Base-by-base conservation (phyloP, 2,113 vertebrate genomes). In the Chinchilla lanigera region DNA sequence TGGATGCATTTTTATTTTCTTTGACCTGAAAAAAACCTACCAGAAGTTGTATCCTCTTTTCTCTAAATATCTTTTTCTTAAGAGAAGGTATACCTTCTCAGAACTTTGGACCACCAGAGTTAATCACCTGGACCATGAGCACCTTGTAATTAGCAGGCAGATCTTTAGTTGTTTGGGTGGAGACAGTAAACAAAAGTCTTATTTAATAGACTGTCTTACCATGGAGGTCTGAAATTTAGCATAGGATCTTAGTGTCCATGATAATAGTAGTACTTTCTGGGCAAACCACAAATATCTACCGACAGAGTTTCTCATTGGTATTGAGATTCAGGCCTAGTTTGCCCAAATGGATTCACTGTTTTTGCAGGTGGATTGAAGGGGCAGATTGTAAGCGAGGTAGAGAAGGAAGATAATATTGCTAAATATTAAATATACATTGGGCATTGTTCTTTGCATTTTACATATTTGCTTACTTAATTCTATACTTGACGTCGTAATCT, bases 161-260 rank as follows among this genome's bases (percentile, higher is more conserved):
- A 88, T 38, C 13, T 61, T 89, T 9, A 78, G 38, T 54, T 97
- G 8, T 87, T 90, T 90, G 38, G 12, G 1, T 17, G 47, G 75
- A 47, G 44, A 56, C 44, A 19, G 35, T 77, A 61, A 95, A 90
- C n/a, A 85, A n/a, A 95, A 82, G 12, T 65, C 38, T 93, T 60
- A 84, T n/a, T 77, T 0, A 11, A 60, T 73, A 69, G 41, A 33
- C 28, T 50, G 16, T 52, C 50, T 73, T 83, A 83, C 13, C 22
- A 73, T 60, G 73, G 54, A 85, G 44, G 65, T 84, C 94, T 56
- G 41, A 95, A 92, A 84, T 60, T 89, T 95, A 30, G 47, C 61
- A 12, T 61, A 16, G 38, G 30, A 24, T 60, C 20, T 47, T 93
- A 8, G 67, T 26, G 17, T 86, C 60, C 20, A 9, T 35, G 24